phyloP scores from a whole-genome alignment of 2,888 invertebrate genomes.

The Coleophora deauratella region DNA sequence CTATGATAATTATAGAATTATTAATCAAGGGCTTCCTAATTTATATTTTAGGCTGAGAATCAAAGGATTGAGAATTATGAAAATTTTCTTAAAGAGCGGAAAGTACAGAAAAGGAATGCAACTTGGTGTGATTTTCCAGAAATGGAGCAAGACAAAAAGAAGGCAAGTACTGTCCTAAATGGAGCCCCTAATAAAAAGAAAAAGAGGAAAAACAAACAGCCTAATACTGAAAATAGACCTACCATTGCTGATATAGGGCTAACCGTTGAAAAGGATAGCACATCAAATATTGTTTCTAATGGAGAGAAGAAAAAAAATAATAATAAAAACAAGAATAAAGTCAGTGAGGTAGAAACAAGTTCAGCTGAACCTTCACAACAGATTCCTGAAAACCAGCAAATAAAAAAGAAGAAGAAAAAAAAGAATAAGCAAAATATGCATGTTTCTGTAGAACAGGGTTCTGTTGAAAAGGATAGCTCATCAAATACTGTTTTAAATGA shows the following conservation, averaged over 20 bases:
- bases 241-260: background rate
- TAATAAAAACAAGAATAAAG: slow-evolving; percentile 6
- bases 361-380: background rate
- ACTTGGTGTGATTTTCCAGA: slow-evolving; percentile 75
- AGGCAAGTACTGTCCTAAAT: background rate
- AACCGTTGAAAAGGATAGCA: background rate
- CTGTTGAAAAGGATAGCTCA: background rate
- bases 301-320: slow-evolving; percentile 1
- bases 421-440: slow-evolving; percentile 9
- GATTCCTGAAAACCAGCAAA: no score
- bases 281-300: background rate
- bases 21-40: background rate
- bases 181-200: slow-evolving; percentile 2
- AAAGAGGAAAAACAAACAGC: slow-evolving; percentile 8
- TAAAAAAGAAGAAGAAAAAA: slow-evolving; percentile 1
- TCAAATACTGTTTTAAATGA: background rate
- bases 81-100: slow-evolving; percentile 66
- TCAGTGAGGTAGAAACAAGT: background rate
- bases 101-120: slow-evolving; percentile 54
- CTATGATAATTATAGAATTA: no score
- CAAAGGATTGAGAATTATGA: slow-evolving; percentile 66
- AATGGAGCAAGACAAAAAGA: slow-evolving; percentile 16
- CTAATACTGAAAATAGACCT: background rate
- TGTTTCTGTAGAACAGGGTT: background rate
- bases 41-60: slow-evolving; percentile 53